These are phyloP conservation scores for Scaptomyza tumidula DNA, from an alignment of 2,888 invertebrate genomes.

Conservation along the genomic window DNA sequence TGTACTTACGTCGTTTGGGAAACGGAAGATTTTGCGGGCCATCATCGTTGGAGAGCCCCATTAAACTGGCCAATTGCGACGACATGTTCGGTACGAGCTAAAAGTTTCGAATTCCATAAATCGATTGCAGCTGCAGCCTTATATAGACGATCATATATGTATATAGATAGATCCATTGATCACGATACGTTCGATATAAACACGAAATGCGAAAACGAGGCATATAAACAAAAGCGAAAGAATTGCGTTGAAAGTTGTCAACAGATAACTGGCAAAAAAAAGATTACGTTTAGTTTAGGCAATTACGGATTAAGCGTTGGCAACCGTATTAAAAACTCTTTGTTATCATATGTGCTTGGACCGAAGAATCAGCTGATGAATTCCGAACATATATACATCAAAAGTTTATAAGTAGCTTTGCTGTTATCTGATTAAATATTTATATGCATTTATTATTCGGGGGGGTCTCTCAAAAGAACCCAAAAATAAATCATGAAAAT, in stretches of 20 bases:
- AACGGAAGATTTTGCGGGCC: slow-evolving; percentile 12
- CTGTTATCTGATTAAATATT: background rate
- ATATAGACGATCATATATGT: slow-evolving; percentile 21
- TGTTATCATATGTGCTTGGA: slow-evolving; percentile 21
- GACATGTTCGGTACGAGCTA: slow-evolving; percentile 30
- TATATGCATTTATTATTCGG: background rate
- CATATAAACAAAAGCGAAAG: slow-evolving; percentile 27
- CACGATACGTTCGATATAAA: slow-evolving; percentile 12
- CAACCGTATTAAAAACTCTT: slow-evolving; percentile 8
- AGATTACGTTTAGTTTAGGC: slow-evolving; percentile 41
- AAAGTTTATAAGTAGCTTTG: no score
- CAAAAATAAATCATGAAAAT: no score
- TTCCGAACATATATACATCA: background rate
- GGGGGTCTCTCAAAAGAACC: background rate
- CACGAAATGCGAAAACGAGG: slow-evolving; percentile 27
- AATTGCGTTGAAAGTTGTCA: slow-evolving; percentile 3
- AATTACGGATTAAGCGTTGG: slow-evolving; percentile 23
- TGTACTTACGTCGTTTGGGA: slow-evolving; percentile 33
- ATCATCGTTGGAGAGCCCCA: slow-evolving; percentile 43
- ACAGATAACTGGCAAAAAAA: background rate
- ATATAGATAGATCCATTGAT: slow-evolving; percentile 10
- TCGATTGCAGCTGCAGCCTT: slow-evolving; percentile 29
- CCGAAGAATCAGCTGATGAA: slow-evolving; percentile 31
- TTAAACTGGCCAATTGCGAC: slow-evolving; percentile 43
- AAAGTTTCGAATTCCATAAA: slow-evolving; percentile 2